These are phyloP conservation scores for Sesia apiformis DNA, from an alignment of 2,888 invertebrate genomes.

Conservation along the genomic window DNA sequence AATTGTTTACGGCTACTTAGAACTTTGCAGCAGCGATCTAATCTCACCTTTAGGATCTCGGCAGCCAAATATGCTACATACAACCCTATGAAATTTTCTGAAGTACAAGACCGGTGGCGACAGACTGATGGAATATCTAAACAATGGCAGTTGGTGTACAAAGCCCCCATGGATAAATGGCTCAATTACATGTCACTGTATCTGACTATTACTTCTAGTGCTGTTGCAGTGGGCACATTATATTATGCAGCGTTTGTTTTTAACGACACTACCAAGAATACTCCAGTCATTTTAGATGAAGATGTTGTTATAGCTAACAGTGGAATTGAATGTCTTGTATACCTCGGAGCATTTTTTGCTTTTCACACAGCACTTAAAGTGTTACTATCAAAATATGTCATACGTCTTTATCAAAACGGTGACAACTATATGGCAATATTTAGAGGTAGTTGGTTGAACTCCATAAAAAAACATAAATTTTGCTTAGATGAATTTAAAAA, in stretches of 20 bases:
- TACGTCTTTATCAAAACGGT: constrained; percentile 53
- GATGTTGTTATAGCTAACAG: constrained; percentile 52
- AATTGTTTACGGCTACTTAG: constrained; percentile 34
- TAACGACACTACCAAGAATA: constrained; percentile 32
- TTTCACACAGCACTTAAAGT: constrained; percentile 48
- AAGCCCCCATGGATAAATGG: constrained; percentile 51
- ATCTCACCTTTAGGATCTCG: constrained; percentile 18
- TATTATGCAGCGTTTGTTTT: constrained; percentile 47
- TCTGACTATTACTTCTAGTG: constrained; percentile 39
- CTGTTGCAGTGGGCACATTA: constrained; percentile 23
- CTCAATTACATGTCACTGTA: constrained; percentile 43
- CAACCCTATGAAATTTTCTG: constrained; percentile 45
- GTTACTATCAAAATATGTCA: constrained; percentile 51
- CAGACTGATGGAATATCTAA: constrained; percentile 42
- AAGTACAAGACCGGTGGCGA: constrained; percentile 46
- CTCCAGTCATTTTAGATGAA: constrained; percentile 42
- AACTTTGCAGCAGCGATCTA: constrained; percentile 19
- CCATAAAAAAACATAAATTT: constrained; percentile 44
- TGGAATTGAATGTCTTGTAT: constrained; percentile 42
- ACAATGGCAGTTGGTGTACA: constrained; percentile 56
- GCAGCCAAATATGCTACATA: constrained; percentile 26
- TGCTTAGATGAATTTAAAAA: constrained; percentile 49
- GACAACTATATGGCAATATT: constrained; percentile 59
- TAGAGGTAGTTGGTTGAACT: constrained; percentile 44
- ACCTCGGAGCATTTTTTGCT: constrained; percentile 43